A percentile compares a stretch with the other conserved stretches of the same genome.
Evolutionary conservation across 2,888 invertebrate genomes (phyloP).

Genomic region (Tupiocoris notatus): DNA sequence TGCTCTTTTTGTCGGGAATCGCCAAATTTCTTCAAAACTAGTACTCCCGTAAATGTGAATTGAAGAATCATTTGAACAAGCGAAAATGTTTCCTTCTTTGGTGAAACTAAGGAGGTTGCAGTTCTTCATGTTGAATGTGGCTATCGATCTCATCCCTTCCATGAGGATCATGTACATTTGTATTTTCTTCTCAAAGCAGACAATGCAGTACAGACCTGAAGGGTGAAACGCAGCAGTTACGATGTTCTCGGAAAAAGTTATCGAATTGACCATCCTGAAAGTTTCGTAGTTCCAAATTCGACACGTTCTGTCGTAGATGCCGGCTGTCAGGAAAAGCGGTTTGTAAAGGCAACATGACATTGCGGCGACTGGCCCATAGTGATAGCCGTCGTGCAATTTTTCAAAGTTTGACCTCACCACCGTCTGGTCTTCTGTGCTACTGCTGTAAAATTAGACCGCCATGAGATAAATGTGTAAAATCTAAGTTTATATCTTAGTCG

Average conservation of each 20-base stretch:
- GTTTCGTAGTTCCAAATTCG: conserved; percentile 91
- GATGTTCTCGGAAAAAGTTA: conserved; percentile 80
- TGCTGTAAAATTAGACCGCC: too few species aligned
- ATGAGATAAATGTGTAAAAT: too few species aligned
- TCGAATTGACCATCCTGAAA: conserved; percentile 70
- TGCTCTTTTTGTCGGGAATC: conserved; percentile 62
- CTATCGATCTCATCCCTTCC: conserved; percentile 72
- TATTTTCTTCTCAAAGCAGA: conserved; percentile 88
- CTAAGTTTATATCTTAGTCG: too few species aligned
- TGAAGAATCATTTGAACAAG: conserved; percentile 81
- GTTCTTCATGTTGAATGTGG: conserved; percentile 70
- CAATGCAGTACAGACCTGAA: conserved; percentile 72
- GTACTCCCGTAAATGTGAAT: conserved; percentile 82
- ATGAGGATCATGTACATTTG: conserved; percentile 83
- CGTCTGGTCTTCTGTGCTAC: not conserved
- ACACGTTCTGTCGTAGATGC: conserved; percentile 76
- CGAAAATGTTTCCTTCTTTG: conserved; percentile 82
- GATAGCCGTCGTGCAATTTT: conserved; percentile 58
- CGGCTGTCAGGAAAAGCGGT: conserved; percentile 80
- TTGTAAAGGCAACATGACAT: conserved; percentile 86
- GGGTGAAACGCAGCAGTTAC: conserved; percentile 74
- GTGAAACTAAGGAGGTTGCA: conserved; percentile 80
- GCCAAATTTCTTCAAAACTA: conserved; percentile 71
- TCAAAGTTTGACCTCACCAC: not conserved
- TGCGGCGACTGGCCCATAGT: conserved; percentile 76